Base-by-base conservation (phyloP, 2,113 vertebrate species). In the Sciurus niger region DNA sequence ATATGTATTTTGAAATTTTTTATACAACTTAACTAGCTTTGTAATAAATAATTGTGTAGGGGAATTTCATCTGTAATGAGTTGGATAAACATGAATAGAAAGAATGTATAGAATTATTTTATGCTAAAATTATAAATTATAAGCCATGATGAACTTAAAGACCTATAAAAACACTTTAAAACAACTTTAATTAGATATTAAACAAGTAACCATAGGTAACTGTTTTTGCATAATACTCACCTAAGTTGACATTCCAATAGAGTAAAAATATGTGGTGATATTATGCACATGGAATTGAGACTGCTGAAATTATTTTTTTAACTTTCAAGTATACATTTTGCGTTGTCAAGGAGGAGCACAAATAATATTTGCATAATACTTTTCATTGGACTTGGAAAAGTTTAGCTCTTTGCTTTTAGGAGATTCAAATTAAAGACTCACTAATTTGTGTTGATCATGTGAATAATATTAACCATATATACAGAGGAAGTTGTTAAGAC, bases 361-460 rank as follows among this genome's bases (percentile, higher is more conserved):
- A 88, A 79, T 78, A 40, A 32, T 89, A 60, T 93, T 93, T 92
- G 28, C 25, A 24, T 46, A 37, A 70, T 84, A 37, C 89, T 48
- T 94, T 96, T 90, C n/a, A 34, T 17, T 87, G 74, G 24, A 86
- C 58, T 67, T 94, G 73, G 55, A 13, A 8, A 89, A n/a, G 22
- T 48, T 90, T 86, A 84, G 60, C 7, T 78, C 34, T 95, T 94
- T 72, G 37, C 63, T 93, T 30, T 96, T 76, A 77, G 30, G 30
- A 94, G 55, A 92, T 82, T 95, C 32, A 92, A 63, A 78, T 87
- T 55, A 92, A 94, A 84, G 48, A 13, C 72, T 88, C 46, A 86
- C 28, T 83, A 7, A 46, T 53, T 92, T 51, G 3, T 16, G 70
- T n/a, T 53, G 25, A 72, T 40, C 1, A 10, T 63, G 9, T 87